Percentiles rank a stretch among this genome's conserved stretches.
Conservation (phyloP, 2,888 invertebrate species). For the Eupithecia tripunctaria region DNA sequence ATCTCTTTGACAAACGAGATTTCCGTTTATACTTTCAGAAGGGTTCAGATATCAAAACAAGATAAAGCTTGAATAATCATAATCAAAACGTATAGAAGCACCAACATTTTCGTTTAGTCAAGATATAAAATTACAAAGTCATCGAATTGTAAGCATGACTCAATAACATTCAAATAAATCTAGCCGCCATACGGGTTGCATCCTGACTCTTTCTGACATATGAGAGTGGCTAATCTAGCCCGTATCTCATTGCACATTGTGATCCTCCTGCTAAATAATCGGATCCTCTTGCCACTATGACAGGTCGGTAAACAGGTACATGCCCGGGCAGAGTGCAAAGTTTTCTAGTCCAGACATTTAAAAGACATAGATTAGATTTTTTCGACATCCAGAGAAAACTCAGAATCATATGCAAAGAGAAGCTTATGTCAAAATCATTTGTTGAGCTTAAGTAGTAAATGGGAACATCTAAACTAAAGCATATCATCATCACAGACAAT, state of each 20-base stretch:
- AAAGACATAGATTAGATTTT: neutral
- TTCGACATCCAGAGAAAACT: neutral
- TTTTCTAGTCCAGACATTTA: neutral
- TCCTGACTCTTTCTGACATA: neutral
- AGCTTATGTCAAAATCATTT: too few relatives aligned
- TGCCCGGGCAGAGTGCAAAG: neutral
- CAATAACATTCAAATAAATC: neutral
- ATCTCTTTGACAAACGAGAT: slow-evolving; percentile 21
- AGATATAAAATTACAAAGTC: neutral
- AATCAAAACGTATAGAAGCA: neutral
- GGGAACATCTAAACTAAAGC: neutral
- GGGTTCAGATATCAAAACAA: neutral
- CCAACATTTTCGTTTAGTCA: neutral
- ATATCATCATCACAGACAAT: neutral
- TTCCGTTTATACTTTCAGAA: slow-evolving; percentile 11
- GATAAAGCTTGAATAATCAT: neutral
- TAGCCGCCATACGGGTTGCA: neutral
- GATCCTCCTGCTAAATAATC: neutral
- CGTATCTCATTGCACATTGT: neutral
- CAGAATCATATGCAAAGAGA: neutral
- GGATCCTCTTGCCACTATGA: neutral
- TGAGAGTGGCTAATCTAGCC: slow-evolving; percentile 3
- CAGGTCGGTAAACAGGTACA: neutral
- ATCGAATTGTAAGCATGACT: neutral
- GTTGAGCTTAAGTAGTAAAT: too few relatives aligned